These are phyloP conservation scores for Chaetogeoica ovagalla DNA, from an alignment of 2,888 invertebrate genomes.

Conservation along the genomic window DNA sequence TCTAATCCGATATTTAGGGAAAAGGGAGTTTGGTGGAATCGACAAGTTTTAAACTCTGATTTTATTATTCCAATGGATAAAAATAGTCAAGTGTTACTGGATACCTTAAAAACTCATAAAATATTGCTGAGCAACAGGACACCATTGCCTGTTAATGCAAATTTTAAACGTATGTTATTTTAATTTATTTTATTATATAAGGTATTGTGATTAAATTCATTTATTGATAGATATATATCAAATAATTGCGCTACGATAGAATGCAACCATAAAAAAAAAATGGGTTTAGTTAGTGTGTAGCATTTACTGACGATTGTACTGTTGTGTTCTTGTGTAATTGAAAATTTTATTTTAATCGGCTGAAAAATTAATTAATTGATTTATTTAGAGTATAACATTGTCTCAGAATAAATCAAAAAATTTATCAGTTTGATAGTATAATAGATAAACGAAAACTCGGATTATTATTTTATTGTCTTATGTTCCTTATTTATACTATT, in stretches of 20 bases:
- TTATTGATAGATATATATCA: neutral
- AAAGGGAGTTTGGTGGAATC: constrained; percentile 42
- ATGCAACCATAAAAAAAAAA: no score
- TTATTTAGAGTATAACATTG: no score
- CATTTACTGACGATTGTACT: no score
- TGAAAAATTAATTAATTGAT: no score
- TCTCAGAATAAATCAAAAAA: no score
- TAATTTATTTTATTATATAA: neutral
- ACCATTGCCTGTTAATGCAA: constrained; percentile 14
- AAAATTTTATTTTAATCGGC: no score
- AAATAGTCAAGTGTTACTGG: constrained; percentile 28
- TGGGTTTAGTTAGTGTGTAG: no score
- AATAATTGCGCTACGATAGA: neutral
- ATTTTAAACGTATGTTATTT: constrained; percentile 35
- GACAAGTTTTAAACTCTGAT: constrained; percentile 27
- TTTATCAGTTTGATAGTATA: no score
- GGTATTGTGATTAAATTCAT: neutral
- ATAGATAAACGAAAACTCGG: no score
- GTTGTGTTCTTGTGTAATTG: no score
- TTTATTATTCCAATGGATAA: constrained; percentile 28
- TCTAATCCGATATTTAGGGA: neutral
- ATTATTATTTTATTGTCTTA: no score
- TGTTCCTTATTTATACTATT: no score
- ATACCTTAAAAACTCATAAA: constrained; percentile 38
- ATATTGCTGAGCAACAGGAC: constrained; percentile 39